phyloP scores from a whole-genome alignment of 2,888 invertebrate genomes.

The Drosophila ezoana region DNA sequence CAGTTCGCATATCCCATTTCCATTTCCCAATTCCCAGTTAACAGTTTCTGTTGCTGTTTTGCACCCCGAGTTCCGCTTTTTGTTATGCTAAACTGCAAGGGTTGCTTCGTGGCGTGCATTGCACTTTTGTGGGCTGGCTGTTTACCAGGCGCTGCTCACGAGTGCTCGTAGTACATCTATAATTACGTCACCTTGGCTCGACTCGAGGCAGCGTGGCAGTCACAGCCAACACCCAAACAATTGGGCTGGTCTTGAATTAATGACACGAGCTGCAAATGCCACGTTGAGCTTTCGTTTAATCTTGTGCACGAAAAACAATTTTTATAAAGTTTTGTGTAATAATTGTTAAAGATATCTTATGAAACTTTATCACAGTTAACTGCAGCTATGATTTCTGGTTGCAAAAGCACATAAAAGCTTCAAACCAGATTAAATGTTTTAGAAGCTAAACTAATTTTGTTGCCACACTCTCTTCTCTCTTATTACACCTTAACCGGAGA shows the following conservation, averaged over 20 bases:
- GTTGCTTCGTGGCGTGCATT: conserved; percentile 57
- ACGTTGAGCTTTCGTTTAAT: conserved; percentile 3
- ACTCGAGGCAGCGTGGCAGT: conserved; percentile 25
- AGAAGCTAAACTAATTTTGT: too few relatives aligned
- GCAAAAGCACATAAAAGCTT: too few relatives aligned
- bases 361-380: too few relatives aligned
- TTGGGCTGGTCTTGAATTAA: conserved; percentile 6
- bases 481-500: too few relatives aligned
- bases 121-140: conserved; percentile 69
- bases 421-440: too few relatives aligned
- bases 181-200: conserved; percentile 74
- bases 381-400: too few relatives aligned
- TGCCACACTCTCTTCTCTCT: too few relatives aligned
- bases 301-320: not conserved
- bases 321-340: too few relatives aligned
- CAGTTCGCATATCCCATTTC: not conserved
- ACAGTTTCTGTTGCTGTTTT: conserved; percentile 9
- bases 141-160: conserved; percentile 19
- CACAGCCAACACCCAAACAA: conserved; percentile 30
- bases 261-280: conserved; percentile 13
- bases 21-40: conserved; percentile 14
- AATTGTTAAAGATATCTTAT: too few relatives aligned
- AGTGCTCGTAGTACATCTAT: conserved; percentile 69
- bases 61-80: conserved; percentile 32
- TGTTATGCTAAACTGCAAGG: conserved; percentile 43